Conservation (phyloP, 2,888 invertebrate species). For the Lycocerus yunnanus region DNA sequence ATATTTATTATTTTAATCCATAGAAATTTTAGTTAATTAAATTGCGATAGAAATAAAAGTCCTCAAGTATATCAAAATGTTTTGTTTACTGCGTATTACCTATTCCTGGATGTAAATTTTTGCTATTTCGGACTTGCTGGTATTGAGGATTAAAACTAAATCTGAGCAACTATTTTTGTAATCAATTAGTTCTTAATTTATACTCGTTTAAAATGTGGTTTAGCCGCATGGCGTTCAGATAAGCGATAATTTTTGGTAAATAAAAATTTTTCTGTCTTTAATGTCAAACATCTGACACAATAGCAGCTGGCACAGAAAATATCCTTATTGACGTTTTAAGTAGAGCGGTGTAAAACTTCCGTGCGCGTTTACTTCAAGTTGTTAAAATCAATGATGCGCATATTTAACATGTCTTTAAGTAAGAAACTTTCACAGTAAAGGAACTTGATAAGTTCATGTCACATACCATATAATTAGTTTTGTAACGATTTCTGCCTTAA, state of each 20-base stretch:
- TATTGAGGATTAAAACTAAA: background rate
- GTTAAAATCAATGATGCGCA: background rate
- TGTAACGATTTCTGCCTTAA: background rate
- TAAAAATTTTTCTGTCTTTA: background rate
- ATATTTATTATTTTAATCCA: background rate
- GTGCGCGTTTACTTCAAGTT: background rate
- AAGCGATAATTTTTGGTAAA: background rate
- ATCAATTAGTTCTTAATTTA: background rate
- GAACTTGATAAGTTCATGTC: background rate
- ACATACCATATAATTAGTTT: background rate
- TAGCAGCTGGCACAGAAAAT: background rate
- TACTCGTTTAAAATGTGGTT: no score
- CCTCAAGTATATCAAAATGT: background rate
- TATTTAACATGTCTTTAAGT: background rate
- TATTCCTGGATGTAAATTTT: background rate
- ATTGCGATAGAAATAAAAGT: background rate
- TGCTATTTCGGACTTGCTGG: no score
- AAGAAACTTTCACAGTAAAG: background rate
- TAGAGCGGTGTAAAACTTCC: background rate
- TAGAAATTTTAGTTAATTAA: background rate
- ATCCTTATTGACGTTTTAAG: background rate
- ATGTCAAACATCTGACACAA: background rate
- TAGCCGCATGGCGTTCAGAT: no score
- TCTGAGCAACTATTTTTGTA: background rate
- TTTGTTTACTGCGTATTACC: no score